A percentile compares a stretch with the other conserved stretches of the same genome.
These are phyloP conservation scores for Semnornis frantzii DNA, from an alignment of 2,113 vertebrate species.

Conservation along the genomic window DNA sequence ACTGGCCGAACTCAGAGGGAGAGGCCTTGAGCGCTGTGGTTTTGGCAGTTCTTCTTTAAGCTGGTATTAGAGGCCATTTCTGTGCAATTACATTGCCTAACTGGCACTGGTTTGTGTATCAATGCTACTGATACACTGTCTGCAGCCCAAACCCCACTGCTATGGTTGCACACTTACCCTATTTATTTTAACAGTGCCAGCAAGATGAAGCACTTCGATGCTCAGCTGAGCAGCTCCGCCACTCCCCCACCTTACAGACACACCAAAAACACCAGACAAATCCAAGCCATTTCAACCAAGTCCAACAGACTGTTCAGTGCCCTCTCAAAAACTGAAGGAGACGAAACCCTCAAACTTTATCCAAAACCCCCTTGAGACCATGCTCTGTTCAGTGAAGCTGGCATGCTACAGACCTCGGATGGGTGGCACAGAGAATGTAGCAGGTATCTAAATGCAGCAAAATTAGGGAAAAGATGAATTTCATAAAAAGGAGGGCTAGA, in stretches of 20 bases:
- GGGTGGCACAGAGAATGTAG: background rate
- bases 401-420: background rate
- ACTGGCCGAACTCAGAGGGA: conserved; percentile 47
- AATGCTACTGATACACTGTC: background rate
- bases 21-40: conserved; percentile 59
- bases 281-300: background rate
- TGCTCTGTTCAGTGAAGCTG: background rate
- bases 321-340: background rate
- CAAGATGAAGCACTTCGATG: background rate
- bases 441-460: background rate
- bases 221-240: background rate
- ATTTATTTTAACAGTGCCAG: background rate
- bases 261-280: background rate
- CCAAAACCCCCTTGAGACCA: accelerated
- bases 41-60: conserved; percentile 56
- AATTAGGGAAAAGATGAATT: background rate
- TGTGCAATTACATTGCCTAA: conserved; percentile 43
- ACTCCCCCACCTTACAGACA: background rate
- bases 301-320: background rate
- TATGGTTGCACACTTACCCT: background rate
- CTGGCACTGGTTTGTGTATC: conserved; percentile 4
- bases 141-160: background rate
- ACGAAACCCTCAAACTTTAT: background rate
- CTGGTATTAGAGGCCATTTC: conserved; percentile 53
- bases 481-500: background rate